A percentile compares a stretch with the other conserved stretches of the same genome.
Evolutionary conservation across 2,888 invertebrate genomes (phyloP).

Genomic region (Ectropis crepuscularia): DNA sequence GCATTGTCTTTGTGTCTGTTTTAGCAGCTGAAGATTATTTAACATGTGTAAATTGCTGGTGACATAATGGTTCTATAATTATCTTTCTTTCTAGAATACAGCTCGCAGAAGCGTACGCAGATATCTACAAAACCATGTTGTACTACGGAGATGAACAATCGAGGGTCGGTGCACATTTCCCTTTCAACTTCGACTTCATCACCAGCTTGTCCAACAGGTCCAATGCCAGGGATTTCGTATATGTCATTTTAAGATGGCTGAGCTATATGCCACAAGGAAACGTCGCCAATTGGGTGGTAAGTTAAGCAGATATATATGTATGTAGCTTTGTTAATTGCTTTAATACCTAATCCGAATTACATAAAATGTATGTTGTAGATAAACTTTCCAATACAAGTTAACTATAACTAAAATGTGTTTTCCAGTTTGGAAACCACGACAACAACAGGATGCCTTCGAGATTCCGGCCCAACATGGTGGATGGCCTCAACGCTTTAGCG

Average conservation of each 20-base stretch:
- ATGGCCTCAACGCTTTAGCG: constrained; percentile 88
- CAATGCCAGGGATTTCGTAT: constrained; percentile 76
- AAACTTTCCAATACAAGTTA: too few relatives aligned
- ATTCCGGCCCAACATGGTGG: constrained; percentile 86
- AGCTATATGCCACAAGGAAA: constrained; percentile 78
- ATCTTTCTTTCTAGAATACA: neutral
- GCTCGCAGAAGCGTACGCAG: constrained; percentile 84
- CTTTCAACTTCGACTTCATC: constrained; percentile 88
- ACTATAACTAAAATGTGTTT: neutral
- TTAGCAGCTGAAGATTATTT: neutral
- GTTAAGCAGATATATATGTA: too few relatives aligned
- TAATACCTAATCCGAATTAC: too few relatives aligned
- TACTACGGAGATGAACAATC: constrained; percentile 83
- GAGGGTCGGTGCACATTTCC: constrained; percentile 83
- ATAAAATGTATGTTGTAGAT: too few relatives aligned
- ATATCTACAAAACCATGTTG: constrained; percentile 81
- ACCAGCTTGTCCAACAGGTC: constrained; percentile 72
- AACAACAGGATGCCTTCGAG: constrained; percentile 86
- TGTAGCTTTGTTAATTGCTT: too few relatives aligned
- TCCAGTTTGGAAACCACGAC: constrained; percentile 89
- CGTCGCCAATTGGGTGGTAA: constrained; percentile 88
- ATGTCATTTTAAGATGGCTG: constrained; percentile 84
- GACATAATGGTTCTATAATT: constrained; percentile 65
- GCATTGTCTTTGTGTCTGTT: too few relatives aligned
- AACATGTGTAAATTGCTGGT: constrained; percentile 47